Conservation (phyloP, 92 coral and sea anemone species). For the Phenganax stokvisi region DNA sequence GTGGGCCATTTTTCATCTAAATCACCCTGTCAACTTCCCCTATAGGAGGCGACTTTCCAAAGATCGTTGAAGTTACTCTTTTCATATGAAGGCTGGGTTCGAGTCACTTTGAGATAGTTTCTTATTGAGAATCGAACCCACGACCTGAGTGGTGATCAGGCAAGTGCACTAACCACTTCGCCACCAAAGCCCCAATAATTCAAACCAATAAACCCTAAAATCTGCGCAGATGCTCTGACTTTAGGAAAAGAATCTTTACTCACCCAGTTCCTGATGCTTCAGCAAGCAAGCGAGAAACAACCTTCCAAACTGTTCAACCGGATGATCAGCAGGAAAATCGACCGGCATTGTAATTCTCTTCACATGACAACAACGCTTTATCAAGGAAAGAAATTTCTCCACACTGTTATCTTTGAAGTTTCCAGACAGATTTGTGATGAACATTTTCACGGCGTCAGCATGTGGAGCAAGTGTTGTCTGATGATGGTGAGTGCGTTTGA, state of each 20-base stretch:
- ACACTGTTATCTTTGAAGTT: slow-evolving; percentile 48
- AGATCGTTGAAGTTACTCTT: too few relatives aligned
- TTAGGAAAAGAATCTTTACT: slow-evolving; percentile 6
- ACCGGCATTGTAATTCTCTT: slow-evolving; percentile 81
- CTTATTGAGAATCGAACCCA: too few relatives aligned
- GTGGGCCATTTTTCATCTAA: too few relatives aligned
- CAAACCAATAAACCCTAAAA: too few relatives aligned
- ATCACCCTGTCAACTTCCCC: too few relatives aligned
- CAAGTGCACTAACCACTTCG: too few relatives aligned
- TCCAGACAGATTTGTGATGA: slow-evolving; percentile 33
- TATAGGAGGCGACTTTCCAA: too few relatives aligned
- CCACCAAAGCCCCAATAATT: too few relatives aligned
- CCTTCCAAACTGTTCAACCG: slow-evolving; percentile 89
- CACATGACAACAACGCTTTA: slow-evolving; percentile 78
- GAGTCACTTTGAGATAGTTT: too few relatives aligned
- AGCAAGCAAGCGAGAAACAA: slow-evolving; percentile 77
- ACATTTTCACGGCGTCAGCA: slow-evolving; percentile 26
- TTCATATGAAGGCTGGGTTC: too few relatives aligned
- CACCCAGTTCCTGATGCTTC: slow-evolving; percentile 92
- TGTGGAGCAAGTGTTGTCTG: slow-evolving; percentile 15
- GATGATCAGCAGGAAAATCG: slow-evolving; percentile 89
- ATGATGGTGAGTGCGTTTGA: slow-evolving; percentile 19
- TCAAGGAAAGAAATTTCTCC: slow-evolving; percentile 66
- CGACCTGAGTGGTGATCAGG: too few relatives aligned
- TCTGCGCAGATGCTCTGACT: too few relatives aligned